Conservation (phyloP, 2,888 invertebrate species). For the Drosophila tanythrix region DNA sequence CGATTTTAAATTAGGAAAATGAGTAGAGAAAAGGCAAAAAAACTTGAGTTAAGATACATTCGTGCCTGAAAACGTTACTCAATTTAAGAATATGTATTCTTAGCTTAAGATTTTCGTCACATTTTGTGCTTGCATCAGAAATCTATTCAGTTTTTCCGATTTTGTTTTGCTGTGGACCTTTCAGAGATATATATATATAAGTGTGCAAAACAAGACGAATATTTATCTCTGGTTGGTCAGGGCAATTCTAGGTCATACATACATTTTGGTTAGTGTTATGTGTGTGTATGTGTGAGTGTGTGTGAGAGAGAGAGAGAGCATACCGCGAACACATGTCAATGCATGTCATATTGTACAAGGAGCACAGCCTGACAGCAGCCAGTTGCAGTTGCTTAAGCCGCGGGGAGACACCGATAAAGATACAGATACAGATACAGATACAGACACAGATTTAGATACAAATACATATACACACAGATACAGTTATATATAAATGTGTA, state of each 20-base stretch:
- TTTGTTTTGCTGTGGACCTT: background rate
- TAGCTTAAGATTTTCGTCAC: background rate
- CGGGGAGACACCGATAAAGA: conserved; percentile 14
- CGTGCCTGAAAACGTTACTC: background rate
- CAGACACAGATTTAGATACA: background rate
- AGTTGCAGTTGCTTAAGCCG: conserved; percentile 42
- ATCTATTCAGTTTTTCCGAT: background rate
- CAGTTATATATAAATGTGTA: background rate
- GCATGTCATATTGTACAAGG: conserved; percentile 55
- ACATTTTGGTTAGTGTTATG: background rate
- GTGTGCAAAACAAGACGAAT: background rate
- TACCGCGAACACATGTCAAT: conserved; percentile 44
- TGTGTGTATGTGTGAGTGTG: background rate
- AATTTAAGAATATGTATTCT: background rate
- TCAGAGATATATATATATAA: background rate
- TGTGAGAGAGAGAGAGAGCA: background rate
- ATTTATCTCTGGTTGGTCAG: background rate
- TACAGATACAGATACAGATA: background rate
- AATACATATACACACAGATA: background rate
- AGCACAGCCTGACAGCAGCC: conserved; percentile 48
- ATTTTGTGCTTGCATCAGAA: background rate
- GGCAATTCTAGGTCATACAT: background rate
- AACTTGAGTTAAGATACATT: background rate
- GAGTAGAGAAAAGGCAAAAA: background rate
- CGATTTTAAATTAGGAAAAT: background rate